Conservation (phyloP, 2,113 vertebrate genomes). For the Aegithalos caudatus region DNA sequence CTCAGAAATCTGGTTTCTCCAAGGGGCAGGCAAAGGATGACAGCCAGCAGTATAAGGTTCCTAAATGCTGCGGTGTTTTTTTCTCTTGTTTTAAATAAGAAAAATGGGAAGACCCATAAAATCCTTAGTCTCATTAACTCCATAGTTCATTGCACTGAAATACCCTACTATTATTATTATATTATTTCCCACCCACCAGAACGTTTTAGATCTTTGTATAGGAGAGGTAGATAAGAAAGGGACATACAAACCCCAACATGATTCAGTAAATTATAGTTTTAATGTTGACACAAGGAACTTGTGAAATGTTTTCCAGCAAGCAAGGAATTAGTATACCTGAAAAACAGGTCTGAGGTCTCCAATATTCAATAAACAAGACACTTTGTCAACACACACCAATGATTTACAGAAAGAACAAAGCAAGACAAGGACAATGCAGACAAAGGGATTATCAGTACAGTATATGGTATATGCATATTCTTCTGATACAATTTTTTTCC, state of each 20-base stretch:
- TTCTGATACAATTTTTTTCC: not conserved
- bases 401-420: not conserved
- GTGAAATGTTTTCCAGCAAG: not conserved
- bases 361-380: not conserved
- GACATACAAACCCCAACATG: not conserved
- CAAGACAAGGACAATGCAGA: not conserved
- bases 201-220: not conserved
- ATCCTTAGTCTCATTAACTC: not conserved
- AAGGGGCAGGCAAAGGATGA: not conserved
- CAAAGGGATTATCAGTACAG: not conserved
- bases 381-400: not conserved
- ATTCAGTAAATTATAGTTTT: constrained; percentile 11
- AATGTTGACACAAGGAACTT: not conserved
- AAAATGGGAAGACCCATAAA: not conserved
- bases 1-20: not conserved
- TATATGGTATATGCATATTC: not conserved
- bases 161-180: not conserved
- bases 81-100: not conserved
- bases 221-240: not conserved
- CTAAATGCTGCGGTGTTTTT: not conserved
- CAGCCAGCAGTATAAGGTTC: not conserved
- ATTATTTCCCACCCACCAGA: not conserved
- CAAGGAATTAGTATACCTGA: not conserved
- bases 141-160: not conserved
- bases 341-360: not conserved